phyloP scores from a whole-genome alignment of 2,888 invertebrate species.

The Eupithecia insigniata region DNA sequence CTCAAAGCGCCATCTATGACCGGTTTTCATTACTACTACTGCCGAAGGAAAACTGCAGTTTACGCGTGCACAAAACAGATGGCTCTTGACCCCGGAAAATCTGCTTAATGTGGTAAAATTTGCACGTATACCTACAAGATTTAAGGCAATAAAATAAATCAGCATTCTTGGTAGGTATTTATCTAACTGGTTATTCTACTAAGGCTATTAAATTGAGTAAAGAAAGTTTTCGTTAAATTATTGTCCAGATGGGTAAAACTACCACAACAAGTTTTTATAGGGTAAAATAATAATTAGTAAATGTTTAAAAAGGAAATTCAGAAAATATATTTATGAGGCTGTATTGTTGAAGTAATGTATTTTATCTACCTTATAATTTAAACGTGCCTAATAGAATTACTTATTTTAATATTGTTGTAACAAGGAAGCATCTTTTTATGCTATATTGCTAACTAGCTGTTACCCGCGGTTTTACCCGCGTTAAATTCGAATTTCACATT shows the following conservation, averaged over 20 bases:
- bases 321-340: neutral
- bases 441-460: too few species aligned
- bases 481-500: too few species aligned
- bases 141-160: slow-evolving; percentile 6
- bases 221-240: neutral
- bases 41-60: slow-evolving; percentile 16
- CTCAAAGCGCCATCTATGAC: slow-evolving; percentile 28
- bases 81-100: slow-evolving; percentile 12
- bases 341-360: neutral
- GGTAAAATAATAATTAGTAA: neutral
- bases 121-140: neutral
- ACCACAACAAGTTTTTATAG: too few species aligned
- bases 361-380: neutral
- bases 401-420: neutral
- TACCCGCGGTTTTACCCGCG: too few species aligned
- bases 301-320: neutral
- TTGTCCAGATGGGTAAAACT: neutral
- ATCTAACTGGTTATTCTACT: neutral
- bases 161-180: neutral
- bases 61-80: slow-evolving; percentile 14
- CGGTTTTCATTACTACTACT: slow-evolving; percentile 17
- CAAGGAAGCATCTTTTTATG: neutral
- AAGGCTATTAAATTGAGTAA: neutral
- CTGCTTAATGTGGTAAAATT: neutral
- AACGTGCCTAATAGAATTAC: neutral